Percentiles rank a stretch among this genome's conserved stretches.
These are phyloP conservation scores for Struthio camelus DNA, from an alignment of 2,113 vertebrate species.

Conservation along the genomic window DNA sequence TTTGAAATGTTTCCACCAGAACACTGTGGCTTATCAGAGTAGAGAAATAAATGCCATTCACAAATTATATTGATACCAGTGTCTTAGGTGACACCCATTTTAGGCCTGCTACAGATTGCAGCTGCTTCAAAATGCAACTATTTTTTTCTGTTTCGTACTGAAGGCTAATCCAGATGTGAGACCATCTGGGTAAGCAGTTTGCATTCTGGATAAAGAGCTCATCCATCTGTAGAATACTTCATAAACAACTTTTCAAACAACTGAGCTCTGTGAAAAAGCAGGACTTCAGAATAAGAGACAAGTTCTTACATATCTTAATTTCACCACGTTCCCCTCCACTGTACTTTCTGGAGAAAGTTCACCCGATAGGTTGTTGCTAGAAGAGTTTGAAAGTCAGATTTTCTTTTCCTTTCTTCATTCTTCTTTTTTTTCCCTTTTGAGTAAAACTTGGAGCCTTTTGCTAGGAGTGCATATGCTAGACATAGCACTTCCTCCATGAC, in stretches of 20 bases:
- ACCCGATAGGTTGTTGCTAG: not conserved
- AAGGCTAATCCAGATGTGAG: slow-evolving; percentile 57
- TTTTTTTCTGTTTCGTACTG: not conserved
- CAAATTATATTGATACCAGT: slow-evolving; percentile 13
- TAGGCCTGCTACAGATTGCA: not conserved
- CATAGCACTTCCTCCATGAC: not conserved
- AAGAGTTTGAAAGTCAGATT: not conserved
- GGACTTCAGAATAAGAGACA: not conserved
- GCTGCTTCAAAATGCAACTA: slow-evolving; percentile 40
- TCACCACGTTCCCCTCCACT: not conserved
- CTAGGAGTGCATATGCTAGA: not conserved
- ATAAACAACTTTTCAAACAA: not conserved
- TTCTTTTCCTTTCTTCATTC: not conserved
- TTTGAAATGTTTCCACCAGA: slow-evolving; percentile 35
- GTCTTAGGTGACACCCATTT: not conserved
- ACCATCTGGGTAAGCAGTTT: slow-evolving; percentile 45
- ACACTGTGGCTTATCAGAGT: not conserved
- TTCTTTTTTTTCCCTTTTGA: not conserved
- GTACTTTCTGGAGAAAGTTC: not conserved
- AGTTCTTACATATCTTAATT: not conserved
- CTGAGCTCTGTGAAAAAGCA: not conserved
- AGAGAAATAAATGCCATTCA: slow-evolving; percentile 5
- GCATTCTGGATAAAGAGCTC: not conserved
- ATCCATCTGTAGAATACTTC: slow-evolving; percentile 38
- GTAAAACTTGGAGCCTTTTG: not conserved